Percentiles rank a stretch among this genome's conserved stretches.
phyloP scores from a whole-genome alignment of 2,113 vertebrate species.

The Neodontobutis hainanensis region DNA sequence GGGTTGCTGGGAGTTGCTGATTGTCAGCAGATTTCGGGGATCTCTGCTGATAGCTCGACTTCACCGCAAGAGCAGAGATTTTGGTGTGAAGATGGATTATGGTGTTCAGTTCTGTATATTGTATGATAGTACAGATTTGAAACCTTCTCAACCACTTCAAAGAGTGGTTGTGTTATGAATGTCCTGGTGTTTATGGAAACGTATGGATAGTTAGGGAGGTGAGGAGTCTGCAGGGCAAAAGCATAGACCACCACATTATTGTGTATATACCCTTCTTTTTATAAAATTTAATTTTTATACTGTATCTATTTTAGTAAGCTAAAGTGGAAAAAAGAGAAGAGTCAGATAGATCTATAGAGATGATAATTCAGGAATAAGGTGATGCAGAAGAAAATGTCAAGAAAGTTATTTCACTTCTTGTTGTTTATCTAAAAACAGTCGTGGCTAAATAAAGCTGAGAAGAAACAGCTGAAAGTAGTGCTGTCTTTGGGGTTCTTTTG shows the following conservation, averaged over 20 bases:
- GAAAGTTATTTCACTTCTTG: conserved; percentile 8
- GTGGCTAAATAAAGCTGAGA: neutral
- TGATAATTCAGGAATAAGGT: neutral
- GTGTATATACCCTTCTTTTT: neutral
- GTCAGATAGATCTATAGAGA: too few species aligned
- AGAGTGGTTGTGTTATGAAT: conserved; percentile 25
- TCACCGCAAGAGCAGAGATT: conserved; percentile 31
- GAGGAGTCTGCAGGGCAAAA: conserved; percentile 16
- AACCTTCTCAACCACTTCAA: conserved; percentile 36
- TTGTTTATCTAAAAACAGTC: neutral
- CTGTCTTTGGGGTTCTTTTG: neutral
- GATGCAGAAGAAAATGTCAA: conserved; percentile 32
- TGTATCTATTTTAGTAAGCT: too few species aligned
- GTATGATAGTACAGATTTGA: conserved; percentile 17
- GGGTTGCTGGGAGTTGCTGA: conserved; percentile 70
- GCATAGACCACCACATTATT: conserved; percentile 2
- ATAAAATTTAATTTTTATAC: too few species aligned
- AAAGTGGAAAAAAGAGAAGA: too few species aligned
- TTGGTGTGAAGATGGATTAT: conserved; percentile 27
- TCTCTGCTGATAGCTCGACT: conserved; percentile 43
- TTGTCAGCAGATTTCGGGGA: conserved; percentile 76
- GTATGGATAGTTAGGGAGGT: conserved; percentile 26
- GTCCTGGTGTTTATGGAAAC: conserved; percentile 21
- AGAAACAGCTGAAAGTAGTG: neutral
- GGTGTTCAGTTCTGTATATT: conserved; percentile 25